Base-by-base conservation (phyloP, 2,113 vertebrate genomes). In the Python bivittatus region DNA sequence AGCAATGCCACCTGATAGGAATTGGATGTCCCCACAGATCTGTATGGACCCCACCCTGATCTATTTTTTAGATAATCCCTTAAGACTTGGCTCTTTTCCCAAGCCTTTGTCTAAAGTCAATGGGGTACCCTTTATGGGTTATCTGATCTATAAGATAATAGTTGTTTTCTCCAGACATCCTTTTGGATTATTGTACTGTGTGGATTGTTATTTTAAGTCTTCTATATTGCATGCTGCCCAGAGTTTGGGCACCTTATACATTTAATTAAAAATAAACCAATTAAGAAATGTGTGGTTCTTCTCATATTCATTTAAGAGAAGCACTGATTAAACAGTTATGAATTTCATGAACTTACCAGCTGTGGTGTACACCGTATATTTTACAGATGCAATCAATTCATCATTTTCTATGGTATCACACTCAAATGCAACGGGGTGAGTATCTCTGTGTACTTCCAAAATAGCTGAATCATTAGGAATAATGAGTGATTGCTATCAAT, bases 371-470 rank as follows among this genome's bases (percentile, higher is more conserved):
- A 97, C 72, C 92, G 89, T 96, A 89, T 97, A 95, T 96, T 95
- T 98, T 96, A 98, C 42, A 95, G 96, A 93, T 33, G 96, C 97
- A 95, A 97, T 54, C 88, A 22, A 0, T 93, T 95, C 97, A 93
- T 93, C 93, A 64, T 96, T 95, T 92, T 97, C 96, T 84, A 84
- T 25, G 27, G 95, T 97, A 86, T 96, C 95, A 93, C 93, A 95
- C 86, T 96, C 89, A 4, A 96, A 97, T 94, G 96, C 95, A 92
- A 93, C 6, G 0, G 92, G 96, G 52, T 53, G 95, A 53, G 1
- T 88, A 88, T 92, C 95, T 91, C 96, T 96, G 79, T 6, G 89
- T 89, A 96, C 96, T 89, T 97, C 94, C 85, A 95, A 68, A 94
- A 97, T 1, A 95, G 96, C 91, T 48, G 96, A 95, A 95, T 96